These are phyloP conservation scores for Hemicentrotus pulcherrimus DNA, from an alignment of 35 echinoderm and acorn worm species.

Conservation along the genomic window DNA sequence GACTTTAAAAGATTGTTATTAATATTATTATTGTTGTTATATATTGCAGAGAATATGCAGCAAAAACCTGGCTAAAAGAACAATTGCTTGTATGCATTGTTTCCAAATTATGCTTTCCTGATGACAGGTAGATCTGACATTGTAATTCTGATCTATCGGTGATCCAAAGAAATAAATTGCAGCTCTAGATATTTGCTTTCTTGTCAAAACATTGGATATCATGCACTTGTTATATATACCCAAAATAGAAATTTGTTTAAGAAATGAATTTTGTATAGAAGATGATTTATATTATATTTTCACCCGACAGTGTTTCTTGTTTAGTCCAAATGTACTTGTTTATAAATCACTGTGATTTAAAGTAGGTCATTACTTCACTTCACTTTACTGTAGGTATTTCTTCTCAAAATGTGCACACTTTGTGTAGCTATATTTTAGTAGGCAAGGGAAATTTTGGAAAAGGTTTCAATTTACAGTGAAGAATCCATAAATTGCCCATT, in stretches of 20 bases:
- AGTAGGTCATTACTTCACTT: background rate
- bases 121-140: background rate
- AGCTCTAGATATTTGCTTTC: background rate
- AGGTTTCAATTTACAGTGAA: background rate
- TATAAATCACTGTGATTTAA: background rate
- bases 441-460: background rate
- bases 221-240: background rate
- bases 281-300: slow-evolving; percentile 8
- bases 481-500: background rate
- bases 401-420: too few relatives aligned
- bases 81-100: background rate
- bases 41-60: too few relatives aligned
- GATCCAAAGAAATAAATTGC: background rate
- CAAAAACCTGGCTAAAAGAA: background rate
- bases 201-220: background rate
- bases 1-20: too few relatives aligned
- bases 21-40: too few relatives aligned
- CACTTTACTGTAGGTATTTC: too few relatives aligned
- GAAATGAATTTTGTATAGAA: background rate
- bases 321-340: background rate
- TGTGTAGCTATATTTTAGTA: background rate
- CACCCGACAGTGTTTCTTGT: background rate
- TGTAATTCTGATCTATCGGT: background rate
- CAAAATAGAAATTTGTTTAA: background rate
- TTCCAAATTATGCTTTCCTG: background rate